Evolutionary conservation across 2,888 invertebrate species (phyloP).

Genomic region (Stenodema calcarata): DNA sequence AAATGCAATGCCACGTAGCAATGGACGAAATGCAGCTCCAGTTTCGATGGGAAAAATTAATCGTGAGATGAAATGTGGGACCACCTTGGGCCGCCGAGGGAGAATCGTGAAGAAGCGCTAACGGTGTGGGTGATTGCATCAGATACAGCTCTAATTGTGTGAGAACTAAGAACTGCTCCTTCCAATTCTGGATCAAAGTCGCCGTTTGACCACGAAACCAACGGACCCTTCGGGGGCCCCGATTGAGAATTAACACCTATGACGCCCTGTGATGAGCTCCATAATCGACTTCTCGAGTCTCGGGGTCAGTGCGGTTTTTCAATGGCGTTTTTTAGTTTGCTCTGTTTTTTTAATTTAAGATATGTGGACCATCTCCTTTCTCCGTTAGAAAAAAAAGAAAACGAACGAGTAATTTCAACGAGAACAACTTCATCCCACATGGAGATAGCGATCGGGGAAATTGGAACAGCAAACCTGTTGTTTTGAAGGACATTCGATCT

Average conservation of each 20-base stretch:
- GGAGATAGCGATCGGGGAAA: background rate
- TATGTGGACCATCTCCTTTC: background rate
- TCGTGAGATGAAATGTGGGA: background rate
- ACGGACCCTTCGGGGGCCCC: background rate
- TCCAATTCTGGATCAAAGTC: slow-evolving; percentile 3
- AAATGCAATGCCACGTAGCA: background rate
- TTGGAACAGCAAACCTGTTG: background rate
- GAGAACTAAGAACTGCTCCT: background rate
- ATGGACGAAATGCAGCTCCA: background rate
- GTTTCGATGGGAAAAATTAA: background rate
- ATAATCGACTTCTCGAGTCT: background rate
- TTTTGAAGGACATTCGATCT: too few species aligned
- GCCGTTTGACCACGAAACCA: background rate
- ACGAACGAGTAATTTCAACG: background rate
- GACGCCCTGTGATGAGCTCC: background rate
- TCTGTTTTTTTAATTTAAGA: background rate
- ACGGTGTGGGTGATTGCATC: slow-evolving; percentile 27
- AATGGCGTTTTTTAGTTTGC: background rate
- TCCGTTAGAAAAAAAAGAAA: background rate
- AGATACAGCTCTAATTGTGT: slow-evolving; percentile 28
- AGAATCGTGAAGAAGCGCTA: slow-evolving; percentile 25
- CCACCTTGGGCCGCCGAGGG: background rate
- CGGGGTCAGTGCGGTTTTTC: background rate
- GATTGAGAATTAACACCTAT: background rate
- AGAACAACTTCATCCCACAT: background rate